Evolutionary conservation across 2,888 invertebrate species (phyloP), one percentile per base, ranked within the genome.

Genomic region (Hipparchia sbordonii): DNA sequence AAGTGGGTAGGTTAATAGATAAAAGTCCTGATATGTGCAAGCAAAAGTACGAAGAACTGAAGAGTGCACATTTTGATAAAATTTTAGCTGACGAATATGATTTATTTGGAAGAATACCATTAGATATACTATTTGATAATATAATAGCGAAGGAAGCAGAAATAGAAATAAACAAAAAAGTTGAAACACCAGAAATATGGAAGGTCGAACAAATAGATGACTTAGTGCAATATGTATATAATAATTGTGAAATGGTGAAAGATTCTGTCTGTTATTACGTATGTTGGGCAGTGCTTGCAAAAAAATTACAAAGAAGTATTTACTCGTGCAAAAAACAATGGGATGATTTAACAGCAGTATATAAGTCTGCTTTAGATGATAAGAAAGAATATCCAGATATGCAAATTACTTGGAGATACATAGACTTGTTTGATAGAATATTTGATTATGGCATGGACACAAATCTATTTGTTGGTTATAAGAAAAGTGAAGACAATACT

Each of bases 381-480:
- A 93, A 93, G 72, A 91, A 89, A 74, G 91, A 93, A 66, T 84
- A 92, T 77, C 84, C 92, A 0, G 92, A 92, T 66, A 84, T 90
- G 85, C 86, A 89, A 75, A 90, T 93, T 7, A 89, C 91, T 77
- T 93, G 93, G 93, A 80, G 88, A 33, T 93, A 93, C 72, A 92
- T 92, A 62, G 92, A 93, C 10, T 74, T 90, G 61, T 93, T 93
- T 84, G 93, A 93, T 76, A 87, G 87, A 63, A 90, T 93, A 74
- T 93, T 92, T 81, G 91, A 92, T 74, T 92, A 91, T 77, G 93
- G 93, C 0, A 92, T 90, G 89, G 90, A 92, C 71, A 81, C 80
- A 0, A 85, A 84, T 48, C 80, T 92, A 57, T 77, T 93, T 0
- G 80, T 84, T 2, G 89, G 88, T 0, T 88, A 88, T 78, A 85